These are phyloP conservation scores for Stichodactyla mertensii DNA, from an alignment of 64 coral and sea anemone genomes.

Conservation along the genomic window DNA sequence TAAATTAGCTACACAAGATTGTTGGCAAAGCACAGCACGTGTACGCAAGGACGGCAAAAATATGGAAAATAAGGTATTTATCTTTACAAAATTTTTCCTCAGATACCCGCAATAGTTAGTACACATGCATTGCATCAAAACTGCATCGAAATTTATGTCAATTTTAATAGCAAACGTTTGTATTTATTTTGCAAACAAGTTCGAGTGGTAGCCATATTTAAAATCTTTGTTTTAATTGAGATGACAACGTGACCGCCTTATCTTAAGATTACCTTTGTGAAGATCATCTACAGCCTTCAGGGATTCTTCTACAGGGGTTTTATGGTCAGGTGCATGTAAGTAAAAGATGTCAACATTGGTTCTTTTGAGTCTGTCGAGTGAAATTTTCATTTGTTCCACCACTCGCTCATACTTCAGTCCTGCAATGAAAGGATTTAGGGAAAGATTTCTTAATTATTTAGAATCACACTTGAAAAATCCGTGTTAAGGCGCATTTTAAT, in stretches of 20 bases:
- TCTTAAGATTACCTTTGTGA: conserved; percentile 41
- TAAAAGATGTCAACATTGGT: conserved; percentile 69
- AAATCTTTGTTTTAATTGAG: no score
- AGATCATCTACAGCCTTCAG: conserved; percentile 75
- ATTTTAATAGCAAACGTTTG: not conserved
- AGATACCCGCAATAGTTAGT: not conserved
- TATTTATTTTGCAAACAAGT: not conserved
- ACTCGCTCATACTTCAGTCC: conserved; percentile 59
- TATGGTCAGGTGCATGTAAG: conserved; percentile 83
- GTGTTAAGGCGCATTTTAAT: no score
- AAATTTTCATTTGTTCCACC: conserved; percentile 53
- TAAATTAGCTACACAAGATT: no score
- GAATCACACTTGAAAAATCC: no score
- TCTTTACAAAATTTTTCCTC: not conserved
- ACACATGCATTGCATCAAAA: not conserved
- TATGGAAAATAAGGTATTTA: not conserved
- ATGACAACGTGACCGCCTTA: not conserved
- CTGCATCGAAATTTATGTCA: not conserved
- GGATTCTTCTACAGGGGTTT: conserved; percentile 79
- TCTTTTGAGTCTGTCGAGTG: conserved; percentile 67
- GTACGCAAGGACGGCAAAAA: no score
- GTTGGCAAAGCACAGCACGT: no score
- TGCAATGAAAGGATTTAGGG: not conserved
- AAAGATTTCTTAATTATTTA: no score
- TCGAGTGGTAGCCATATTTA: no score